Evolutionary conservation across 2,888 invertebrate genomes (phyloP).

Genomic region (Athalia circularis): DNA sequence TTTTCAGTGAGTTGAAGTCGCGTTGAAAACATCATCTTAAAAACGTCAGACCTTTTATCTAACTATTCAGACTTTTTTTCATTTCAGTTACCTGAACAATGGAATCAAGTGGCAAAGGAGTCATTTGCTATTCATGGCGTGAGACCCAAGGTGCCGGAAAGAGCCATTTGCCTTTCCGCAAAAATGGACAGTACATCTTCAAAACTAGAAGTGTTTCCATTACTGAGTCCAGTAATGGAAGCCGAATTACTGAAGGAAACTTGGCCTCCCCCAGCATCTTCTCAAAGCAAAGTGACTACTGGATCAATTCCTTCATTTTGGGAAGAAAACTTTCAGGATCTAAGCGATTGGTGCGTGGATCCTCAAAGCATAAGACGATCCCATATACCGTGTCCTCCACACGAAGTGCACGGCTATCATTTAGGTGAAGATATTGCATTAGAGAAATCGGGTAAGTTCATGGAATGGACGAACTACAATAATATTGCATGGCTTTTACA

Average conservation of each 20-base stretch:
- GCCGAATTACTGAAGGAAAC: constrained; percentile 58
- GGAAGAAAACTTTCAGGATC: constrained; percentile 83
- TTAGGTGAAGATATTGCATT: constrained; percentile 67
- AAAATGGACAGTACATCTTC: constrained; percentile 55
- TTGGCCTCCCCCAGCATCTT: constrained; percentile 48
- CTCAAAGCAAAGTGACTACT: not conserved
- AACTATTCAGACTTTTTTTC: constrained; percentile 38
- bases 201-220: constrained; percentile 60
- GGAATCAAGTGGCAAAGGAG: constrained; percentile 64
- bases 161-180: constrained; percentile 47
- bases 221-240: constrained; percentile 65
- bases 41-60: not conserved
- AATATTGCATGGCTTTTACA: not conserved
- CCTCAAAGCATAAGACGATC: constrained; percentile 1
- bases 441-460: constrained; percentile 65
- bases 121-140: constrained; percentile 72
- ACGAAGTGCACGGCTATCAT: constrained; percentile 69
- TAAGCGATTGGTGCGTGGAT: constrained; percentile 78
- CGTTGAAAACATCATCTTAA: not conserved
- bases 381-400: constrained; percentile 55
- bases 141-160: constrained; percentile 61
- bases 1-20: constrained; percentile 64
- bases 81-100: constrained; percentile 65
- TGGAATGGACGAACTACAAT: no score
- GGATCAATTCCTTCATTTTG: constrained; percentile 55